Evolutionary conservation across 2,797 vertebrate species (phyloP), one percentile per base, ranked within the genome.

Genomic region (Parauchenoglanis ngamensis): DNA sequence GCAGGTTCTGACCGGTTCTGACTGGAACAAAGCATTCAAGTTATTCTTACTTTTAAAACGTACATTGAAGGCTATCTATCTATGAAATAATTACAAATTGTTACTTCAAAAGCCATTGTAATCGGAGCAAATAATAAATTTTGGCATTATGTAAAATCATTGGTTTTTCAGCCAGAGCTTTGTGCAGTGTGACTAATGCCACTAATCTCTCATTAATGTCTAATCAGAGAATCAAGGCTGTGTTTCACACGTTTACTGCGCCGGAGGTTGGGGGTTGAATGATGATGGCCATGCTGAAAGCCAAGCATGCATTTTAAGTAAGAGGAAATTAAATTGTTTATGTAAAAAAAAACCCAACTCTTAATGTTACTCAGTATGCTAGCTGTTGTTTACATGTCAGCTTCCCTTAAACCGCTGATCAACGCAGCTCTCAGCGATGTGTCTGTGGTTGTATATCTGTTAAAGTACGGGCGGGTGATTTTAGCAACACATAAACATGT

Each of bases 181-280:
- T 82, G 68, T 44, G 35, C 70, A 21, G 11, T 63, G 44, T 52
- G 76, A 8, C 73, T 87, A 87, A 87, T 63, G 61, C 82, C 19
- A 21, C 77, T 88, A 83, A 88, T 88, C 78, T 83, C 87, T 82
- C 84, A 83, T 82, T 82, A 82, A 82, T 25, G 84, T 54, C 78
- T 67, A 85, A 75, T 82, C 87, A 76, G 67, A 65, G 59, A 19
- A 56, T 15, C n/a, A 23, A 49, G 31, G 70, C 76, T 49, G 49
- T 28, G 70, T 61, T 85, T 63, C 56, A n/a, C 28, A 25, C 15
- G 7, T 35, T 61, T 31, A 31, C 63, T 46, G 57, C 19, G 87
- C 75, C 83, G 23, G 59, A 56, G 77, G 77, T 81, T 2, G 28
- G 11, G 17, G 46, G 31, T 25, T 85, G 84, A 82, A 57, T 79